These are phyloP conservation scores for Tipula unca DNA, from an alignment of 2,888 invertebrate species.

Conservation along the genomic window DNA sequence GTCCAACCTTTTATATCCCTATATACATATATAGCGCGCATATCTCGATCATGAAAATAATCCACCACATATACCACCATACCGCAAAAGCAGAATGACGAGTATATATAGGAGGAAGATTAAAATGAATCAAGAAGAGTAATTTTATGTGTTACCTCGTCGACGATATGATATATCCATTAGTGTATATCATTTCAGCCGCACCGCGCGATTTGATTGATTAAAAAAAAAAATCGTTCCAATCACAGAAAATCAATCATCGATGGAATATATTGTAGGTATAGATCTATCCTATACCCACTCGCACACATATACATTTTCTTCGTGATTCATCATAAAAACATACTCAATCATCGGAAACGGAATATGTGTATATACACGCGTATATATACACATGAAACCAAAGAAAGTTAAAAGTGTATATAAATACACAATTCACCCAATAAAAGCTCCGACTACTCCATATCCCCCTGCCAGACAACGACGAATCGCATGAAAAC, in stretches of 20 bases:
- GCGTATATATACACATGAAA: background rate
- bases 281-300: background rate
- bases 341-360: slow-evolving; percentile 14
- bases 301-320: background rate
- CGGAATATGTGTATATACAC: background rate
- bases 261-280: background rate
- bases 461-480: background rate
- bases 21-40: too few species aligned
- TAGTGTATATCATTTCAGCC: background rate
- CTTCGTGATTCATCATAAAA: slow-evolving; percentile 8
- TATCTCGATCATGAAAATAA: background rate
- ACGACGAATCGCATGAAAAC: background rate
- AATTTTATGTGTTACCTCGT: background rate
- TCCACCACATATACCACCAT: background rate
- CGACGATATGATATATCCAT: background rate
- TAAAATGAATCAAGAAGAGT: background rate
- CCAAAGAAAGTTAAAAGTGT: slow-evolving; percentile 14
- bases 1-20: background rate
- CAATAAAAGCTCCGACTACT: background rate
- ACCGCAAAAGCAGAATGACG: background rate
- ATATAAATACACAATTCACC: slow-evolving; percentile 8
- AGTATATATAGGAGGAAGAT: too few species aligned
- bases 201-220: background rate
- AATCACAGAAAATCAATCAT: slow-evolving; percentile 14
- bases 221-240: background rate